phyloP scores from a whole-genome alignment of 2,888 invertebrate species.

The Hedya salicella region DNA sequence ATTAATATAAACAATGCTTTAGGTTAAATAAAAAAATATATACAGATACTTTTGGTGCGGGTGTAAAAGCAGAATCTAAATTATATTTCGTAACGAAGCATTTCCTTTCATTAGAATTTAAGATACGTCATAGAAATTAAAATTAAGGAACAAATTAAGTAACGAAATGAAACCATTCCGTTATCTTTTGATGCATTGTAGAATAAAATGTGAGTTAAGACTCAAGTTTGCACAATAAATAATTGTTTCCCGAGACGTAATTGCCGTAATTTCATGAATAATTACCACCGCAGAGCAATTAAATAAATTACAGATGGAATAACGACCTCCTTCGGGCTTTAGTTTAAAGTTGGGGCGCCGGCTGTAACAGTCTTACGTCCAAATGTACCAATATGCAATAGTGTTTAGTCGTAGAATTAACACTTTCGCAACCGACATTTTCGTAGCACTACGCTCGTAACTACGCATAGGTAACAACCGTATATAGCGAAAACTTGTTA shows the following conservation, averaged over 20 bases:
- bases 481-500: no score
- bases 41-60: no score
- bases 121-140: conserved; percentile 34
- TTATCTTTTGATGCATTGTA: conserved; percentile 79
- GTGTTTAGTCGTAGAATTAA: no score
- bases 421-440: no score
- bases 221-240: conserved; percentile 84
- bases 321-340: conserved; percentile 81
- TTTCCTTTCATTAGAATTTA: not conserved
- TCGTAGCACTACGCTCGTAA: no score
- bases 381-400: no score
- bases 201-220: conserved; percentile 83
- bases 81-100: not conserved
- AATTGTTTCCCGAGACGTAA: conserved; percentile 83
- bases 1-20: no score
- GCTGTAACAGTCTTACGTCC: conserved; percentile 62
- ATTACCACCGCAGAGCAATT: conserved; percentile 84
- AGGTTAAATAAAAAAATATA: no score
- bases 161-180: conserved; percentile 60
- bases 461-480: no score
- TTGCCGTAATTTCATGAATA: conserved; percentile 86
- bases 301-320: conserved; percentile 83
- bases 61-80: no score
- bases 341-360: conserved; percentile 80
- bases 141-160: conserved; percentile 51